These are phyloP conservation scores for Parauchenoglanis punctatus DNA, from an alignment of 2,797 vertebrate species.

Conservation along the genomic window DNA sequence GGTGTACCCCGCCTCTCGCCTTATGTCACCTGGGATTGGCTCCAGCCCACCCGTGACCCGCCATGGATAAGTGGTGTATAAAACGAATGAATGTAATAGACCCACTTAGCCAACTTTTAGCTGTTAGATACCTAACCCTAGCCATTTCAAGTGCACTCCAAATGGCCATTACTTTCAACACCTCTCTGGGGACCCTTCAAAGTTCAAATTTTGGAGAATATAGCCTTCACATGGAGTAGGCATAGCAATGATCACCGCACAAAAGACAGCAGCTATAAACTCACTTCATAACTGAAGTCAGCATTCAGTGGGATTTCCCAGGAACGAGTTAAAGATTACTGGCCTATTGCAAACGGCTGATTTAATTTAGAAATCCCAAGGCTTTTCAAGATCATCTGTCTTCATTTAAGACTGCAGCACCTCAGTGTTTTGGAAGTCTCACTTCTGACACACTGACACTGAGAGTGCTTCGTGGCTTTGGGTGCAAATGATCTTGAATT, in stretches of 20 bases:
- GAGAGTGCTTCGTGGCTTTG: constrained; percentile 23
- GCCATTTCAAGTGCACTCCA: constrained; percentile 12
- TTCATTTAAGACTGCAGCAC: constrained; percentile 26
- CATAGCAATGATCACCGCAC: neutral
- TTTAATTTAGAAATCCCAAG: constrained; percentile 24
- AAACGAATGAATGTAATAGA: neutral
- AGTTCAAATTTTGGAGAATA: constrained; percentile 7
- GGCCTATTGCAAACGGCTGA: constrained; percentile 25
- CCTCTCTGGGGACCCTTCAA: constrained; percentile 6
- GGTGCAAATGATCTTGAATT: constrained; percentile 39
- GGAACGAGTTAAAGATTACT: constrained; percentile 16
- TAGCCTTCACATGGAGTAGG: constrained; percentile 18
- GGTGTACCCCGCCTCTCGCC: too few relatives aligned
- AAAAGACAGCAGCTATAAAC: constrained; percentile 26
- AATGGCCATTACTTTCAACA: neutral
- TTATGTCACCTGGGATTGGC: too few relatives aligned
- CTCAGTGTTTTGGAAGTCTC: constrained; percentile 41
- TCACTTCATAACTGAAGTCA: constrained; percentile 12
- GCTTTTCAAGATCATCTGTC: constrained; percentile 22
- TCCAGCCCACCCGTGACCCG: too few relatives aligned
- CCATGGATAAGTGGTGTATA: too few relatives aligned
- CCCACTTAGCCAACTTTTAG: constrained; percentile 5
- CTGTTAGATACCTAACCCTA: neutral
- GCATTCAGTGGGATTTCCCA: constrained; percentile 15
- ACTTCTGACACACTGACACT: constrained; percentile 36